Conservation (phyloP, 2,888 invertebrate species). For the Spatulosminthurus flaviceps region DNA sequence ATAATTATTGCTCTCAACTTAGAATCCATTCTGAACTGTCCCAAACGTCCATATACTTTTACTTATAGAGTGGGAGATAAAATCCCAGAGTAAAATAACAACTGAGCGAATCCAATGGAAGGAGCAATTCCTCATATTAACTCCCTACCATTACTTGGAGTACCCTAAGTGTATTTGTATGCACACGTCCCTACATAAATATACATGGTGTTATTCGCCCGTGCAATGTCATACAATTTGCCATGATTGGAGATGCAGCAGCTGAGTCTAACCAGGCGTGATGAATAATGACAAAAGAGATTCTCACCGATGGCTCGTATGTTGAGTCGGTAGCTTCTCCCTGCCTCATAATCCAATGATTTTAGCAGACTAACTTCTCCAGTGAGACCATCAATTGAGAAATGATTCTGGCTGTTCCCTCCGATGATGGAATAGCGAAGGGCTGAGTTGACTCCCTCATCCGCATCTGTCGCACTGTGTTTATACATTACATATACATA, state of each 20-base stretch:
- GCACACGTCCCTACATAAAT: no score
- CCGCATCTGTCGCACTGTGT: conserved; percentile 85
- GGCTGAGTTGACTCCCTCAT: conserved; percentile 90
- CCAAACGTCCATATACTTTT: no score
- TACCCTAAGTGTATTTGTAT: no score
- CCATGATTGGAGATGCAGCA: not conserved
- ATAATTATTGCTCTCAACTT: not conserved
- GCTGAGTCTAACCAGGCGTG: conserved; percentile 18
- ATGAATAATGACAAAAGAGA: conserved; percentile 28
- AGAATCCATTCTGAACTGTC: no score
- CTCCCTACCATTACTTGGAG: not conserved
- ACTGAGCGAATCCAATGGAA: not conserved
- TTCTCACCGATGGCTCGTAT: conserved; percentile 83
- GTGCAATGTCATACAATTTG: not conserved
- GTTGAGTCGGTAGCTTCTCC: conserved; percentile 84
- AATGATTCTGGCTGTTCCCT: conserved; percentile 92
- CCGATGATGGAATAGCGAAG: conserved; percentile 95
- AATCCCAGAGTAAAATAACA: conserved; percentile 1
- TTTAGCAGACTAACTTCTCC: conserved; percentile 87
- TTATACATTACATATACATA: no score
- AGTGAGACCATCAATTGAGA: conserved; percentile 91
- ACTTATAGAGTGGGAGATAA: not conserved
- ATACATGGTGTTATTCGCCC: no score
- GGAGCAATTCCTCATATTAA: not conserved
- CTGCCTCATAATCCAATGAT: conserved; percentile 87